Conservation (phyloP, 2,113 vertebrate species). For the Rhabdomys dilectus region DNA sequence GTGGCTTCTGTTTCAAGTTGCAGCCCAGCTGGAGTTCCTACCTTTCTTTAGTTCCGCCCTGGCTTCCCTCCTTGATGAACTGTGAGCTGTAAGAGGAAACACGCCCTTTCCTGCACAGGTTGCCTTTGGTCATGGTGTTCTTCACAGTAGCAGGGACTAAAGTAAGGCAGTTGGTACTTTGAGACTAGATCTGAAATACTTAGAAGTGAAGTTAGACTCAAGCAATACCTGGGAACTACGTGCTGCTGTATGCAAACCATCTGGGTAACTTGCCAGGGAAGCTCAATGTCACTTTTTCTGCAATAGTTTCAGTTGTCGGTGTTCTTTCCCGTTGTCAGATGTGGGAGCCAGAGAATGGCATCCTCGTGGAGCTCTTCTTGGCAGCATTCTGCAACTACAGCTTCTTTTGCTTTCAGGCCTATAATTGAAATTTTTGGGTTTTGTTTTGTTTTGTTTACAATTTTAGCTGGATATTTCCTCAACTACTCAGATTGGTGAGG, state of each 20-base stretch:
- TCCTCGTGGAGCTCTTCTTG: not conserved
- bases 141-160: not conserved
- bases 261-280: not conserved
- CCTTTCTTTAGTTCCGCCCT: not conserved
- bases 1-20: not conserved
- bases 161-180: not conserved
- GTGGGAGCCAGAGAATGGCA: not conserved
- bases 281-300: constrained; percentile 11
- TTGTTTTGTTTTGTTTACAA: not conserved
- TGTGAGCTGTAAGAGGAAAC: not conserved
- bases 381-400: not conserved
- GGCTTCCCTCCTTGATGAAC: not conserved
- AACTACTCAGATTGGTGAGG: not conserved
- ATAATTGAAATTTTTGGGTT: not conserved
- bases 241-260: not conserved
- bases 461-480: not conserved
- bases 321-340: not conserved
- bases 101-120: not conserved
- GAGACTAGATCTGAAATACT: constrained; percentile 10
- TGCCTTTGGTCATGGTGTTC: not conserved
- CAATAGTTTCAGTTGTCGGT: not conserved
- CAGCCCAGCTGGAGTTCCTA: not conserved
- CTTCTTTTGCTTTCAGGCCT: constrained; percentile 5
- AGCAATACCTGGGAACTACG: too few species aligned
- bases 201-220: not conserved